These are phyloP conservation scores for Numida meleagris DNA, from an alignment of 2,113 vertebrate species.

Conservation along the genomic window DNA sequence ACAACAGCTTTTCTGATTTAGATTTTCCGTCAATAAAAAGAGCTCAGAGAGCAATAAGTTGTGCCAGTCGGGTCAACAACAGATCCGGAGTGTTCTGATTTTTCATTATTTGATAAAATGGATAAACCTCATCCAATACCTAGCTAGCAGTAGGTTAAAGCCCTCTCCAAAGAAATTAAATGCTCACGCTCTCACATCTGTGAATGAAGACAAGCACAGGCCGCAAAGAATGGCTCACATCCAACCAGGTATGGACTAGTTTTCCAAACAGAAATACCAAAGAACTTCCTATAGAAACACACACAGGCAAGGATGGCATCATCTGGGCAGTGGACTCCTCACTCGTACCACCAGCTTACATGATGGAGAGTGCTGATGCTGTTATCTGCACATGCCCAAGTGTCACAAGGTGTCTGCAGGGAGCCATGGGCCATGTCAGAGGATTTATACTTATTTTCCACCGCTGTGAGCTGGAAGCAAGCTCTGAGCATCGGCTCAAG, in stretches of 20 bases:
- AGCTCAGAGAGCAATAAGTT: slow-evolving; percentile 6
- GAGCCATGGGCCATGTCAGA: background rate
- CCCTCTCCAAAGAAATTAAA: background rate
- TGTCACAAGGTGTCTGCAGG: background rate
- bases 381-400: background rate
- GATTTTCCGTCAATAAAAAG: slow-evolving; percentile 14
- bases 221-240: background rate
- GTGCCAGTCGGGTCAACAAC: background rate
- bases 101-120: slow-evolving; percentile 40
- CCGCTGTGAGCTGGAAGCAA: background rate
- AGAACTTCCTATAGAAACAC: background rate
- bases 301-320: background rate
- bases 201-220: background rate
- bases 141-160: background rate
- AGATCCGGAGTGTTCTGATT: background rate
- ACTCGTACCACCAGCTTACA: background rate
- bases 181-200: background rate
- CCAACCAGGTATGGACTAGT: background rate
- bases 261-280: background rate
- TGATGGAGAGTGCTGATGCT: background rate
- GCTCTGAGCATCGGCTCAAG: background rate
- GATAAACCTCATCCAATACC: slow-evolving; percentile 1
- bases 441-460: background rate
- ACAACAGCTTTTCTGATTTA: background rate
- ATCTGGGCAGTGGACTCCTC: background rate